Conservation (phyloP, 2,888 invertebrate species). For the Ormyrus rosae region DNA sequence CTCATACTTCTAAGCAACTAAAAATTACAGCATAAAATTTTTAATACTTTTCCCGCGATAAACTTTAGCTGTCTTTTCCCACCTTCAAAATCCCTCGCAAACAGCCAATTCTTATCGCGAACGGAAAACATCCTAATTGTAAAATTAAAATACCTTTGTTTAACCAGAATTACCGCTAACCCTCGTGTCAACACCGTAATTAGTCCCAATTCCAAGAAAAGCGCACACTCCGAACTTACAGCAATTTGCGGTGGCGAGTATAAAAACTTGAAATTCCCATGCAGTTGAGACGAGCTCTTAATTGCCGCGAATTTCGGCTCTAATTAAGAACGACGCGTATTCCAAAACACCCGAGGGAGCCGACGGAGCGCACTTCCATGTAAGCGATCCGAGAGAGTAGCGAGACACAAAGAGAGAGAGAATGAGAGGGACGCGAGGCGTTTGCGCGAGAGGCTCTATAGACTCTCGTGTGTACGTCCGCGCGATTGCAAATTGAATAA, state of each 20-base stretch:
- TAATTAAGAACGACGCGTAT: constrained; percentile 17
- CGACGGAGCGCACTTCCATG: neutral
- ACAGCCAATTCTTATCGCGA: no score
- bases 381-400: neutral
- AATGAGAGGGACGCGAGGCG: constrained; percentile 1
- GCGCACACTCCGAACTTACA: no score
- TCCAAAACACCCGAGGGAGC: neutral
- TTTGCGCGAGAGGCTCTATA: constrained; percentile 13
- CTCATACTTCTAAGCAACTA: no score
- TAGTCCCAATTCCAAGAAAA: neutral
- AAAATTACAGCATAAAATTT: no score
- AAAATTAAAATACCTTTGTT: neutral
- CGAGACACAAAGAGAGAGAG: neutral
- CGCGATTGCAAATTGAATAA: constrained; percentile 51
- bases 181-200: neutral
- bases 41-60: no score
- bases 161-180: neutral
- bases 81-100: no score
- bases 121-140: no score
- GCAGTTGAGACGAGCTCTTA: constrained; percentile 7
- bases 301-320: constrained; percentile 23
- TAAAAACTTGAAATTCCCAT: constrained; percentile 24
- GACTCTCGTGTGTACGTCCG: neutral
- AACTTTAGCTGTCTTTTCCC: no score
- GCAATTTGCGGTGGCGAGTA: neutral